These are phyloP conservation scores for Anomalospiza imberbis DNA, from an alignment of 2,797 vertebrate species.

Conservation along the genomic window DNA sequence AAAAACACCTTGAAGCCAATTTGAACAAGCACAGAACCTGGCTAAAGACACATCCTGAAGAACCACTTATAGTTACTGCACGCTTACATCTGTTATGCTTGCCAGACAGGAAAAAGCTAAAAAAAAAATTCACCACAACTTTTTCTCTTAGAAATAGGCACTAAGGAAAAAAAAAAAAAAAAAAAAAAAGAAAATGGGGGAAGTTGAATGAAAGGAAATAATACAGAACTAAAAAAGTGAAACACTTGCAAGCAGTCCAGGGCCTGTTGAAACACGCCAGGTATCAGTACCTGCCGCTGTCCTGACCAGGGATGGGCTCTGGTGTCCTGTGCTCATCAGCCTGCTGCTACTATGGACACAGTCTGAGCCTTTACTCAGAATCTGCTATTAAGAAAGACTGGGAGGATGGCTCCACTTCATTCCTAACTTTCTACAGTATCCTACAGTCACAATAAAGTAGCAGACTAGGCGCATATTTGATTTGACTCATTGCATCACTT, in stretches of 20 bases:
- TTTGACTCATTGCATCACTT: background rate
- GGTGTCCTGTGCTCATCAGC: background rate
- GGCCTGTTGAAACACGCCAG: background rate
- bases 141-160: conserved; percentile 11
- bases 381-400: background rate
- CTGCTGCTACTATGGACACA: fast-evolving
- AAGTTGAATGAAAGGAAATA: conserved; percentile 12
- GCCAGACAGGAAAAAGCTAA: background rate
- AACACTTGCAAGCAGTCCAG: background rate
- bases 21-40: background rate
- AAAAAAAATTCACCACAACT: background rate
- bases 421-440: background rate
- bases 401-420: background rate
- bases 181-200: background rate
- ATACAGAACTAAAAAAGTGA: background rate
- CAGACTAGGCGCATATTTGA: background rate
- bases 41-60: background rate
- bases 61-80: background rate
- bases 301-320: background rate
- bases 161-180: background rate
- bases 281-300: background rate
- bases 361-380: background rate
- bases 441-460: background rate
- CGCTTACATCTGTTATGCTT: background rate
- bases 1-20: background rate